Base-by-base conservation (phyloP, 2,888 invertebrate species). In the Tetragnatha montana region DNA sequence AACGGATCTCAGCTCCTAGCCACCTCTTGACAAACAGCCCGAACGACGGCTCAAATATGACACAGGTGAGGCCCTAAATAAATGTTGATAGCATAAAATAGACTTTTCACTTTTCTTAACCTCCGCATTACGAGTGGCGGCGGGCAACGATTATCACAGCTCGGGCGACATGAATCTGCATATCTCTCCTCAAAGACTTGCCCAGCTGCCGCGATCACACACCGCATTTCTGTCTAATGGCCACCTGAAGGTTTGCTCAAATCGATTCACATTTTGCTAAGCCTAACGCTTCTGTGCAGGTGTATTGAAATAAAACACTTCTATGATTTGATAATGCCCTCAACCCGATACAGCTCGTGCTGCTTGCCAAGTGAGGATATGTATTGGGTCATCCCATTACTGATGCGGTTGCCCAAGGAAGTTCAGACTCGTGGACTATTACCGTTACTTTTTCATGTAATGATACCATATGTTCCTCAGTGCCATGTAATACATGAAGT, bases 151-250 rank as follows among this genome's bases (percentile, higher is more conserved):
- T 88, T 88, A 88, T 89, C 84, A 89, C 80, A 89, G 73, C n/a
- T 75, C 22, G 84, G 69, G 84, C 88, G 88, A 81, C 69, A 47
- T 14, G 70, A 84, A 88, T 88, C 88, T 83, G 88, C 88, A 89
- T 89, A 89, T 89, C 88, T 89, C 73, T 73, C 19, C 69, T 84
- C 71, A 89, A 89, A 84, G 88, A 80, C 74, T 84, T 89, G 80
- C 75, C 69, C 88, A 89, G 88, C 88, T 89, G 88, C 81, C 35
- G 17, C 84, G 80, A 84, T 74, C 84, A 89, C 80, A 83, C 84
- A 89, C 84, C 19, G 68, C 76, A 80, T 80, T 79, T 21, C 69
- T 75, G 69, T 75, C 74, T 75, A 84, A 84, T 84, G 84, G 84
- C 22, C 70, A 81, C 51, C 50, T 21, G 73, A 81, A 71, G 69